A percentile compares a stretch with the other conserved stretches of the same genome.
phyloP scores from a whole-genome alignment of 2,113 vertebrate species.

The Numida meleagris region DNA sequence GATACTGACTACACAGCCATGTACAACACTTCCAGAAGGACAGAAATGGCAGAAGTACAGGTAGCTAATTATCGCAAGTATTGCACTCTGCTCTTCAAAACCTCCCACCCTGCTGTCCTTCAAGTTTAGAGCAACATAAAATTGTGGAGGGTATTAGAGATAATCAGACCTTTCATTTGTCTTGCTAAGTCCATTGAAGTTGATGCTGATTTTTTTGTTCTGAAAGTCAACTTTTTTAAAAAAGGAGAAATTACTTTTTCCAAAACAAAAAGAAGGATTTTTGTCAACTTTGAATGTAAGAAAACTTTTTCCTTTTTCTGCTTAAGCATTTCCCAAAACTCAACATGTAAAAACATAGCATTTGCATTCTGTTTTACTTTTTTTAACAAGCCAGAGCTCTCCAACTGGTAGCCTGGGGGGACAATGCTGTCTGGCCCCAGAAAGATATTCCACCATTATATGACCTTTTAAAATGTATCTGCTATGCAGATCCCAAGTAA shows the following conservation, averaged over 20 bases:
- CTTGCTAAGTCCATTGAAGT: background rate
- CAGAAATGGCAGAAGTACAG: background rate
- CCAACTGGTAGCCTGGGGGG: slow-evolving; percentile 55
- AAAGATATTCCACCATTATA: slow-evolving; percentile 64
- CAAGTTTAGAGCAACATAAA: background rate
- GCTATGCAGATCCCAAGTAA: slow-evolving; percentile 64
- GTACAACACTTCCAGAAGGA: background rate
- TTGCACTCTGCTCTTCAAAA: background rate
- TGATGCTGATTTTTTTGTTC: background rate
- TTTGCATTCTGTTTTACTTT: slow-evolving; percentile 33
- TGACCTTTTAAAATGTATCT: slow-evolving; percentile 69
- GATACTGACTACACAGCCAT: background rate
- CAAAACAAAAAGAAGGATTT: background rate
- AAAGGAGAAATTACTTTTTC: background rate
- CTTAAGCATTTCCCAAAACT: slow-evolving; percentile 38
- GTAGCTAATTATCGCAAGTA: background rate
- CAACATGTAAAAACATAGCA: slow-evolving; percentile 24
- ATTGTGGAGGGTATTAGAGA: background rate
- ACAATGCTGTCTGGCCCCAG: slow-evolving; percentile 57
- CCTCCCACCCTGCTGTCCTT: background rate
- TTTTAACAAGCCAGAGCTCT: slow-evolving; percentile 29
- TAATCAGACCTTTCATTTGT: background rate
- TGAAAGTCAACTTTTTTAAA: background rate
- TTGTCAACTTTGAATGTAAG: background rate
- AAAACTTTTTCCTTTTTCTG: slow-evolving; percentile 18